A percentile compares a stretch with the other conserved stretches of the same genome.
phyloP scores from a whole-genome alignment of 2,888 invertebrate genomes.

The Orthonychiurus folsomi region DNA sequence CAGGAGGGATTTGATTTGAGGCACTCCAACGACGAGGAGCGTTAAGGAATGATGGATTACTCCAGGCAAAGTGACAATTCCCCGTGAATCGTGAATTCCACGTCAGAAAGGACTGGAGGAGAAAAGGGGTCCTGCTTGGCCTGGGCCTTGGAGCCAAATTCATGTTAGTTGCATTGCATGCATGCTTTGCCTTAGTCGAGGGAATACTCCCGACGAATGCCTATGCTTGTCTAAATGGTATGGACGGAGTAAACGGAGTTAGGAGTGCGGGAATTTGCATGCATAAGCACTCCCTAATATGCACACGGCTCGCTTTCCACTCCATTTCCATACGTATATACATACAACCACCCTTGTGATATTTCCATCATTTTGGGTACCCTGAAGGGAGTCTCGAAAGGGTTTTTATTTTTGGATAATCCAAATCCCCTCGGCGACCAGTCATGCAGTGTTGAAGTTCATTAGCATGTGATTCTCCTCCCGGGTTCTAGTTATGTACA shows the following conservation, averaged over 20 bases:
- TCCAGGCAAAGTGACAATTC: background rate
- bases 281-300: background rate
- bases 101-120: background rate
- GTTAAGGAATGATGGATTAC: constrained; percentile 1
- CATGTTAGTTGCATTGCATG: background rate
- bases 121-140: too few relatives aligned
- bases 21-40: background rate
- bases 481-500: too few relatives aligned
- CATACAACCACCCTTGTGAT: too few relatives aligned
- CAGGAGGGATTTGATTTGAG: background rate
- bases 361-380: too few relatives aligned
- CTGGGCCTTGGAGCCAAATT: too few relatives aligned
- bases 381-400: too few relatives aligned
- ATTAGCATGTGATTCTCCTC: too few relatives aligned
- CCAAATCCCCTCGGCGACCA: too few relatives aligned
- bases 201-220: background rate
- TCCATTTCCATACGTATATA: background rate
- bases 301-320: background rate
- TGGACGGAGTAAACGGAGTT: too few relatives aligned
- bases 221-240: too few relatives aligned
- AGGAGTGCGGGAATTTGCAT: background rate
- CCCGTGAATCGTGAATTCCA: background rate
- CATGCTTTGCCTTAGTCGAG: background rate
- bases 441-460: too few relatives aligned
- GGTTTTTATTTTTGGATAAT: too few relatives aligned